These are phyloP conservation scores for Diadegma fenestrale DNA, from an alignment of 2,888 invertebrate genomes.

Conservation along the genomic window DNA sequence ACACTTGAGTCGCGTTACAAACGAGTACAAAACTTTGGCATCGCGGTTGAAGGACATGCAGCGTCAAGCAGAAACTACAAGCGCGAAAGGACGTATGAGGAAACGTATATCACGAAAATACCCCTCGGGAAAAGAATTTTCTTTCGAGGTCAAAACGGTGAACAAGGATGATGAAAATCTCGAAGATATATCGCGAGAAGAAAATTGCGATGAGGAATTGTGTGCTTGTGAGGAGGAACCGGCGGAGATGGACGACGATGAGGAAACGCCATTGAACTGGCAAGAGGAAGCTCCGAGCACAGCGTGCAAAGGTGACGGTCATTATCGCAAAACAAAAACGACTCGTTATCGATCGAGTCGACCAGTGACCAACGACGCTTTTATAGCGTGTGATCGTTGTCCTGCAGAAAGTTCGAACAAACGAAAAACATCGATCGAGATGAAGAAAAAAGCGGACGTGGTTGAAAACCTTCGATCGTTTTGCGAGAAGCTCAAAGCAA, in stretches of 20 bases:
- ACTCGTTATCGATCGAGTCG: conserved; percentile 19
- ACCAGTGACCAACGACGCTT: conserved; percentile 1
- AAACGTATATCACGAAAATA: conserved; percentile 61
- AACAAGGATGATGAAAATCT: conserved; percentile 3
- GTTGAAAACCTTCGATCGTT: conserved; percentile 64
- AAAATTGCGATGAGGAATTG: background rate
- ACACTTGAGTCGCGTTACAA: conserved; percentile 61
- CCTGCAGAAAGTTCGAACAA: background rate
- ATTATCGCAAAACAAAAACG: background rate
- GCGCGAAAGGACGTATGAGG: conserved; percentile 23
- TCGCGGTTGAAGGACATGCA: conserved; percentile 63
- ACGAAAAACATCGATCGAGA: conserved; percentile 24
- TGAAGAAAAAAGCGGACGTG: conserved; percentile 40
- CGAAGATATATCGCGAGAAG: background rate
- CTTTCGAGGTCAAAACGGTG: conserved; percentile 66
- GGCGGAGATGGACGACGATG: background rate
- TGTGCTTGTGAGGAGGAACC: conserved; percentile 6
- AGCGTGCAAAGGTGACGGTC: background rate
- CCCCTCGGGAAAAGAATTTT: conserved; percentile 71
- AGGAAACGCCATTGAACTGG: conserved; percentile 3
- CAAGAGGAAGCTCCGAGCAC: background rate
- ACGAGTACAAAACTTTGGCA: conserved; percentile 68
- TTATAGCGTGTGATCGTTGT: conserved; percentile 19
- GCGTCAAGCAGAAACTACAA: conserved; percentile 48
- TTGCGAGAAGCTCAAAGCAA: conserved; percentile 69